Base-by-base conservation (phyloP, 1,140 invertebrate species). In the Leptinotarsa undecemlineata region DNA sequence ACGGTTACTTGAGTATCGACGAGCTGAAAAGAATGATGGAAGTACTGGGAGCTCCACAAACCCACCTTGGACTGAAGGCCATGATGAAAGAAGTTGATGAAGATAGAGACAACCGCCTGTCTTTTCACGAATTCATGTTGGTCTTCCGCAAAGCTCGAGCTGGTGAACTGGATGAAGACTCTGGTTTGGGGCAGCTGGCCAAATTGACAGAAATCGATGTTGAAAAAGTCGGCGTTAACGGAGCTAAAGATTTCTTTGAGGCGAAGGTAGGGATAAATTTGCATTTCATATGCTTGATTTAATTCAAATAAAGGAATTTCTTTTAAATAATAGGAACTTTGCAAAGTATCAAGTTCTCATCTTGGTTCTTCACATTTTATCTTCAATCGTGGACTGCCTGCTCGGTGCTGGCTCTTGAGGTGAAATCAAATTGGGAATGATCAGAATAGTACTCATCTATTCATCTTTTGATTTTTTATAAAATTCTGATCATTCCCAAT, bases 21-120 rank as follows among this genome's bases (percentile, higher is more conserved):
- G 96, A 98, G 84, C 85, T 98, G 62, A 98, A 98, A 85, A 86
- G 91, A 14, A 98, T 98, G 96, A 98, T 98, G 96, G 96, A 98
- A 85, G 93, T 95, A 64, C 86, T 98, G n/a, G 95, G 94, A 20
- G 95, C 94, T 13, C 96, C 96, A 15, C 96, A 98, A 85, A 98
- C 96, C 11, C 96, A 98, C 86, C 86, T 98, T 4, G 94, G 93
- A 0, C 88, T 98, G 6, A 98, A 98, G 84, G 91, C 91, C 48
- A 98, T 98, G 96, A 98, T 98, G 79, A 90, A 93, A 74, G 94
- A 96, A 86, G 94, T 98, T 17, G 96, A 98, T 83, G 96, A 97
- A 85, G 96, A 98, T 82, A 86, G 90, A 21, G 96, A 98, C 83
- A 91, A 91, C 48, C 94, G 93, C 82, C 95, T 98, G 75, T 96